phyloP scores from a whole-genome alignment of 2,113 vertebrate genomes.

The Desmodus rotundus region DNA sequence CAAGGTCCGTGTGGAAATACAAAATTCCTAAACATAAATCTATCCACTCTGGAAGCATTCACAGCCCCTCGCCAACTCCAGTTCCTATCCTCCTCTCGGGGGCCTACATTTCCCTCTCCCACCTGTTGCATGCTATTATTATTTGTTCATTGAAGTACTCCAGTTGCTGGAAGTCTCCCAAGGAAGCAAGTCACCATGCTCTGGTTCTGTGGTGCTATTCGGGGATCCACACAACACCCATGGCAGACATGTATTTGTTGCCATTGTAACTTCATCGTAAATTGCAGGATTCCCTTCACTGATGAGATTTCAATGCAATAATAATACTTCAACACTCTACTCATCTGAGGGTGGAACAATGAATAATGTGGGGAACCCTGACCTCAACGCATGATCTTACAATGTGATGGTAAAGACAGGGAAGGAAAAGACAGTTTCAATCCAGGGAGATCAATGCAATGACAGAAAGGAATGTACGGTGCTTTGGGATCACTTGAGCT shows the following conservation, averaged over 20 bases:
- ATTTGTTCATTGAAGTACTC: conserved; percentile 62
- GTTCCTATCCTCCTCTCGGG: conserved; percentile 38
- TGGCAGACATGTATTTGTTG: background rate
- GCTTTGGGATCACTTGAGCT: background rate
- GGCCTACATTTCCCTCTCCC: conserved; percentile 9
- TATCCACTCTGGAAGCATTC: conserved; percentile 38
- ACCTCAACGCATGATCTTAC: background rate
- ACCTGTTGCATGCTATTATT: conserved; percentile 48
- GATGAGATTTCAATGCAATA: background rate
- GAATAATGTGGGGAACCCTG: background rate
- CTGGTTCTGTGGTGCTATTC: background rate
- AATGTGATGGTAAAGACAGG: background rate
- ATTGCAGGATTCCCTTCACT: background rate
- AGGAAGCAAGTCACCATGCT: conserved; percentile 55
- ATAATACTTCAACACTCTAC: background rate
- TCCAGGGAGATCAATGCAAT: background rate
- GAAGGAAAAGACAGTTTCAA: background rate
- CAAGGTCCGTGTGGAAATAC: conserved; percentile 35
- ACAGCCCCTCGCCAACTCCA: conserved; percentile 48
- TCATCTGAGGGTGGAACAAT: background rate
- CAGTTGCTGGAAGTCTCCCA: conserved; percentile 51
- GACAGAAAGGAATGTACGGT: background rate
- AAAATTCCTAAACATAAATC: conserved; percentile 55
- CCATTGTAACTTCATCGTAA: background rate
- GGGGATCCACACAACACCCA: background rate